Base-by-base conservation (phyloP, 2,797 vertebrate genomes). In the Mus caroli region DNA sequence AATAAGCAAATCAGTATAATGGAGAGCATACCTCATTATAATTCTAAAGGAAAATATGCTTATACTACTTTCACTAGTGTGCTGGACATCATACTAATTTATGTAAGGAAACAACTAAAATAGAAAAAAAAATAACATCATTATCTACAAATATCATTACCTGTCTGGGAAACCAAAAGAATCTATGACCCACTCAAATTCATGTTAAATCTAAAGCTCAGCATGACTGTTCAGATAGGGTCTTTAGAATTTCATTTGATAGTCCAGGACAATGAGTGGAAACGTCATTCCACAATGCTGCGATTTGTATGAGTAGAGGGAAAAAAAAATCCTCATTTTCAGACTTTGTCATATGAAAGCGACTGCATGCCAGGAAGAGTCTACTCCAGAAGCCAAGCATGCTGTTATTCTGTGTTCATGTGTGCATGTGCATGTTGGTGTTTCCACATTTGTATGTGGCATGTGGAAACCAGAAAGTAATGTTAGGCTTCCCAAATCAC, bases 41-140 rank as follows among this genome's bases (percentile, higher is more conserved):
- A 76, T 46, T 60, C 28, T 43, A n/a, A 67, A 67, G 17, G 50
- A 56, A 75, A 92, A 28, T 43, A 62, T 17, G 67, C 20, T 84
- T 88, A 77, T 88, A 88, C 50, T 85, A 85, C 20, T 77, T 77
- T 92, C 34, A 84, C 50, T 94, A 13, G 13, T 67, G 67, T 56
- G 69, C 31, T 50, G 60, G 50, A 69, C 31, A 62, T 50, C 71
- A 50, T 60, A 83, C 34, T 88, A 77, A 80, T 13, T 54, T 24
- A n/a, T 76, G 6, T 24, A 88, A 71, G 83, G 11, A 62, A 62
- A 88, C n/a, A 34, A 78, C 26, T 77, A 62, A 92, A 88, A 28
- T 60, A 58, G 77, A 76, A 83, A 84, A 87, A 69, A 40, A n/a
- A 58, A 77, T 31, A 31, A 9, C 60, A 69, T 15, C 9, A 58